Evolutionary conservation across 2,888 invertebrate species (phyloP), one percentile per base, ranked within the genome.

Genomic region (Tenthredo mesomela): DNA sequence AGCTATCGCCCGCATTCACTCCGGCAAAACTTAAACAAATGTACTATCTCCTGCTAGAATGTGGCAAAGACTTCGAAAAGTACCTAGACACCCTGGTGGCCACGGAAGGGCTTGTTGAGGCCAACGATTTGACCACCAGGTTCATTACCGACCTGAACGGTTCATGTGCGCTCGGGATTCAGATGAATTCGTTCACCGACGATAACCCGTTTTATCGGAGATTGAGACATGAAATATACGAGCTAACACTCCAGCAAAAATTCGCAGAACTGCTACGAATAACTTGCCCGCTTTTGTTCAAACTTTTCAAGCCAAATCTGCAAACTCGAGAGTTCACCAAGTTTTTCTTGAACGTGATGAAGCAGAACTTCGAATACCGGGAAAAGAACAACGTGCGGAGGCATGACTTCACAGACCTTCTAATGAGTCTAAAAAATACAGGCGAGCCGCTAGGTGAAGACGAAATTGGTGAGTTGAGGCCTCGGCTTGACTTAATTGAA

Each of bases 71-170:
- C 33, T 82, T 89, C 33, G 87, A 87, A 21, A 78, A 87, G 1
- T 92, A 90, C 86, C 91, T 92, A 84, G 71, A 86, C 9, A 85
- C 86, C 82, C 82, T 90, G 80, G 84, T 89, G 61, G 9, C 21
- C 15, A 25, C 37, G 25, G 80, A 33, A 0, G 82, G 88, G 10
- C 89, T 91, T 0, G 86, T 93, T 0, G 94, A 95, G 78, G 89
- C 94, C 1, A 93, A 93, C 88, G 93, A 94, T 54, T 84, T 93
- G 9, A 90, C 93, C 43, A 93, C 93, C 0, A 92, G 93, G 4
- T 95, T 92, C 86, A 94, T 94, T 1, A 94, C 94, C 10, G 94
- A 95, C 87, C 94, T 94, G 0, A 94, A 95, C 71, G 94, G 94
- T 0, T 92, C 91, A 0, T 93, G 94, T 87, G 94, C 94, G 12